A percentile compares a stretch with the other conserved stretches of the same genome.
Evolutionary conservation across 64 coral and sea anemone genomes (phyloP).

Genomic region (Hydrozoanthus tunicans): DNA sequence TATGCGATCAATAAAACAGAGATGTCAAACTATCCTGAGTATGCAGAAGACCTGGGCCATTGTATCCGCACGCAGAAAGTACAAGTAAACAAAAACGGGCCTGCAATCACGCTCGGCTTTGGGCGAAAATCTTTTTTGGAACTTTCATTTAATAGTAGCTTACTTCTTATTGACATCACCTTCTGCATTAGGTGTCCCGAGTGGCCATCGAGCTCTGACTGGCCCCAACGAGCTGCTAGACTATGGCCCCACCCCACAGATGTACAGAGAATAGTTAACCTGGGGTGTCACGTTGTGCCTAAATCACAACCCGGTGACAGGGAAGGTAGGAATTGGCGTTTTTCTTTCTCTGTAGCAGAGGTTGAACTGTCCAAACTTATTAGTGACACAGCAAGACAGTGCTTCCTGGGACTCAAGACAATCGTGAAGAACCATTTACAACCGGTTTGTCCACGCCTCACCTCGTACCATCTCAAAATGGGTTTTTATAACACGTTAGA

Average conservation of each 20-base stretch:
- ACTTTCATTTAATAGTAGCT: neutral
- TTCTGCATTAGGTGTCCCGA: neutral
- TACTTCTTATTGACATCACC: neutral
- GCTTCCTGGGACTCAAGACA: slow-evolving; percentile 68
- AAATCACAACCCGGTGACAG: slow-evolving; percentile 51
- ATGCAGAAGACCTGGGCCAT: neutral
- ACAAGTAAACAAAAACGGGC: neutral
- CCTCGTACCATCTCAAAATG: slow-evolving; percentile 58
- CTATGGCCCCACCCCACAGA: slow-evolving; percentile 2
- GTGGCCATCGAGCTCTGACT: slow-evolving; percentile 4
- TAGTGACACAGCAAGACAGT: slow-evolving; percentile 53
- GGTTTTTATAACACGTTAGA: slow-evolving; percentile 57
- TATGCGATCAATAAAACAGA: neutral
- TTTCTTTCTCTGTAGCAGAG: slow-evolving; percentile 72
- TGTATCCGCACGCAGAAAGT: neutral
- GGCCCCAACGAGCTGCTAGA: neutral
- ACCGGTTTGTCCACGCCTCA: neutral
- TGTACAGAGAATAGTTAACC: slow-evolving; percentile 39
- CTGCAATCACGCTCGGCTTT: neutral
- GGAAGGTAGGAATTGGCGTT: slow-evolving; percentile 57
- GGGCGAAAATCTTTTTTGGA: neutral
- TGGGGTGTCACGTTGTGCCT: slow-evolving; percentile 64
- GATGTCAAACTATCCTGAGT: neutral
- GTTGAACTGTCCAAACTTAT: slow-evolving; percentile 70
- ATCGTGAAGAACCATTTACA: slow-evolving; percentile 70